Conservation (phyloP, 2,113 vertebrate genomes). For the Marmota monax region DNA sequence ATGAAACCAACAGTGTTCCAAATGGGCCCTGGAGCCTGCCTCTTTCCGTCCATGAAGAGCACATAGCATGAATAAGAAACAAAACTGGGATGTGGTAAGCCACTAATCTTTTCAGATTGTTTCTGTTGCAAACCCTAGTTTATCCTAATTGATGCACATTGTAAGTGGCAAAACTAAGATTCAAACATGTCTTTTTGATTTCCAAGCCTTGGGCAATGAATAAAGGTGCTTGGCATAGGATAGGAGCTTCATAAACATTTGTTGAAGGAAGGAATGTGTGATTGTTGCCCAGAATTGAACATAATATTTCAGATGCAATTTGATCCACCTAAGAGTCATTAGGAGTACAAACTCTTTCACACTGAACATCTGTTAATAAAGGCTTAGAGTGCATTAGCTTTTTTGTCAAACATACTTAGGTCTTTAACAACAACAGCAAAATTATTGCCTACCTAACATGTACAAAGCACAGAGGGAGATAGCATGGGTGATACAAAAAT, state of each 20-base stretch:
- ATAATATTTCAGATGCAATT: constrained; percentile 63
- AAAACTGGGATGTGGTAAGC: background rate
- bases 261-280: constrained; percentile 59
- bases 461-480: background rate
- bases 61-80: background rate
- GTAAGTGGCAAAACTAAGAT: constrained; percentile 29
- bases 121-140: constrained; percentile 37
- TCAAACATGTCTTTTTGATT: constrained; percentile 10
- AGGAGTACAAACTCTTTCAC: constrained; percentile 32
- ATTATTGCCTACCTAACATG: background rate
- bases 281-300: constrained; percentile 63
- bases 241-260: constrained; percentile 55
- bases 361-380: constrained; percentile 42
- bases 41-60: background rate
- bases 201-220: constrained; percentile 15
- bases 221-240: constrained; percentile 53
- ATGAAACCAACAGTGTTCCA: background rate
- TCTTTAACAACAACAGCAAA: constrained; percentile 30
- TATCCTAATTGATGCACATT: background rate
- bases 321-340: constrained; percentile 46
- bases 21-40: background rate
- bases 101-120: constrained; percentile 7
- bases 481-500: constrained; percentile 18
- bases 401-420: background rate
- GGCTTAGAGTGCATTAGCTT: background rate